Evolutionary conservation across 2,888 invertebrate species (phyloP), one percentile per base, ranked within the genome.

Genomic region (Eupithecia dodoneata): DNA sequence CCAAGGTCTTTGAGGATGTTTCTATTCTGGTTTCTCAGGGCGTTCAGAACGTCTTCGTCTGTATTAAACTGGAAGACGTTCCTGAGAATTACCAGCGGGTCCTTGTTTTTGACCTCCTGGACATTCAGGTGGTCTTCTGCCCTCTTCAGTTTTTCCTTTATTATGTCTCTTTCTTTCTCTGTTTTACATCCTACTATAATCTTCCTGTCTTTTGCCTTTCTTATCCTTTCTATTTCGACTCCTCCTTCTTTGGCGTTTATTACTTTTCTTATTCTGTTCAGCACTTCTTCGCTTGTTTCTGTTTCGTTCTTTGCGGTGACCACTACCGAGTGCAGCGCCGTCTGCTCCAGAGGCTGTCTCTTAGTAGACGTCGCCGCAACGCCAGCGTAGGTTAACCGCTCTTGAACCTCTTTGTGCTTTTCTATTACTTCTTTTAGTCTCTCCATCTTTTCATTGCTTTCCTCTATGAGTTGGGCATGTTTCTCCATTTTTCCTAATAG

Each of bases 151-250:
- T 70, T 79, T 6, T 78, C 71, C 10, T 77, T 80, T 0, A 81
- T 30, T n/a, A 72, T 78, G 0, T 74, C 15, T 10, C 72, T 47
- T 3, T 82, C 81, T 30, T 72, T 63, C 6, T 76, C 30, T 4
- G 79, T 74, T 9, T 44, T 70, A 42, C 75, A 80, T 0, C 81
- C 74, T 12, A 81, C 41, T n/a, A 79, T 72, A 0, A 80, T 41
- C 49, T 77, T 81, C 18, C 72, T 71, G 42, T 81, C 79, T 41
- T 76, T 79, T 9, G 73, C 78, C 63, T 79, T 80, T 30, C 81
- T 75, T 0, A 81, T 47, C 44, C 69, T 75, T 10, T 82, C 79
- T 2, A 82, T 69, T 41, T 44, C 45, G 0, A 79, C 15, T 55
- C 79, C 69, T 10, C 74, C 73, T 7, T 79, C 74, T 10, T 79